Conservation (phyloP, 37 sponge, comb jelly and placozoan species). For the Axinella damicornis region DNA sequence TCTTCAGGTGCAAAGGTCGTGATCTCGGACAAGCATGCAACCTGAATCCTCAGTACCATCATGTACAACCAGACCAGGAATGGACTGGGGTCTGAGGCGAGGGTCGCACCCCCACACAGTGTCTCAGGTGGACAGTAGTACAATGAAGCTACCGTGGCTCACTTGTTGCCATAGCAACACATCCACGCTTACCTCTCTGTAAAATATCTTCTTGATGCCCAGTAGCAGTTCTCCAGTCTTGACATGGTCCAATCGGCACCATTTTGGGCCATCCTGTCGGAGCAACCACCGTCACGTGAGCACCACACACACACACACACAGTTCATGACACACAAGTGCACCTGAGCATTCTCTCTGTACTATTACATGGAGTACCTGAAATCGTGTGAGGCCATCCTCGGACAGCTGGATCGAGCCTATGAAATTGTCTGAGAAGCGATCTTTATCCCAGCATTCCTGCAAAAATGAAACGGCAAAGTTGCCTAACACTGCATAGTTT, state of each 20-base stretch:
- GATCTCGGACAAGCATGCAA: too few relatives aligned
- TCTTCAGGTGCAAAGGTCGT: too few relatives aligned
- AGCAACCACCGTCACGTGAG: background rate
- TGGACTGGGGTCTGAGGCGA: too few relatives aligned
- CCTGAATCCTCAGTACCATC: too few relatives aligned
- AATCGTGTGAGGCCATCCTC: conserved; percentile 16
- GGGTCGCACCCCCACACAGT: too few relatives aligned
- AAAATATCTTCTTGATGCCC: background rate
- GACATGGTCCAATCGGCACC: conserved; percentile 54
- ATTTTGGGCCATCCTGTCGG: conserved; percentile 37
- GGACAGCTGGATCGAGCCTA: conserved; percentile 45
- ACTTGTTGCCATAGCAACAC: background rate
- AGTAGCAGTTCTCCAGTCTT: conserved; percentile 51
- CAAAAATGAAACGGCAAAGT: background rate
- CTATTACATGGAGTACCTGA: background rate
- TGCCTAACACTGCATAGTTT: too few relatives aligned
- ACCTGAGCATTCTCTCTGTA: conserved; percentile 6
- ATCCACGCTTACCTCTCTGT: too few relatives aligned
- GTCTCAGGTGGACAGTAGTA: background rate
- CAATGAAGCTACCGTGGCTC: background rate
- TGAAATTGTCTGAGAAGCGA: conserved; percentile 62
- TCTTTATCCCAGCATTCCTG: conserved; percentile 70
- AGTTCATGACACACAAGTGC: conserved; percentile 4
- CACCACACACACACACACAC: conserved; percentile 43
- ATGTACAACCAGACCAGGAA: background rate